Base-by-base conservation (phyloP, 2,113 vertebrate genomes). In the Pica pica region DNA sequence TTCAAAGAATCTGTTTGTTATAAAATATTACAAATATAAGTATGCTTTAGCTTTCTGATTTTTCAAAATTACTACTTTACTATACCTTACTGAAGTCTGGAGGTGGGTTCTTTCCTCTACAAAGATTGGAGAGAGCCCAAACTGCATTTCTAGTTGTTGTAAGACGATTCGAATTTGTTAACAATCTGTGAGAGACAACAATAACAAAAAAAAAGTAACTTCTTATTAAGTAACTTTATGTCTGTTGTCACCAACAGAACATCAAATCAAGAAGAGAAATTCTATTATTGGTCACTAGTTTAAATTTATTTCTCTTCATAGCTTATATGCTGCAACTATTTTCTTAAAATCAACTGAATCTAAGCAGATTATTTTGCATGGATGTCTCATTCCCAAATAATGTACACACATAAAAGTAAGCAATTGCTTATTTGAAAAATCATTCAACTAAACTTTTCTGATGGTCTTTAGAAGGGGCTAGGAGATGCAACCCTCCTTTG, bases 71-170 rank as follows among this genome's bases (percentile, higher is more conserved):
- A 96, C 11, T 56, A 71, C 42, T 95, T 89, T 76, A 13, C 84
- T 96, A 92, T 97, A 99, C 99, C 98, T 99, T 99, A 91, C 97
- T 98, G 83, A 99, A 99, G 92, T 99, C 98, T 74, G 99, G 99
- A 96, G 99, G 99, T 64, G 99, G 99, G 89, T 99, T 99, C 97
- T 99, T 99, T 74, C 99, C 99, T 97, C 99, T 98, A 96, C 99
- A 99, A 77, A 99, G 98, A 96, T 99, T 99, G 55, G 99, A 99
- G 60, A 99, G 98, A 5, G 99, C 99, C 99, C 99, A 99, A 13
- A 99, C 99, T 46, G 99, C 99, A 92, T 99, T 99, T 96, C 99
- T 98, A 68, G 98, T 99, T 91, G 98, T 99, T 85, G 99, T 99
- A 91, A 99, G 98, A 88, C 99, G 98, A 93, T 98, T 99, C 13